These are phyloP conservation scores for Norana najaformis DNA, from an alignment of 2,888 invertebrate genomes.

Conservation along the genomic window DNA sequence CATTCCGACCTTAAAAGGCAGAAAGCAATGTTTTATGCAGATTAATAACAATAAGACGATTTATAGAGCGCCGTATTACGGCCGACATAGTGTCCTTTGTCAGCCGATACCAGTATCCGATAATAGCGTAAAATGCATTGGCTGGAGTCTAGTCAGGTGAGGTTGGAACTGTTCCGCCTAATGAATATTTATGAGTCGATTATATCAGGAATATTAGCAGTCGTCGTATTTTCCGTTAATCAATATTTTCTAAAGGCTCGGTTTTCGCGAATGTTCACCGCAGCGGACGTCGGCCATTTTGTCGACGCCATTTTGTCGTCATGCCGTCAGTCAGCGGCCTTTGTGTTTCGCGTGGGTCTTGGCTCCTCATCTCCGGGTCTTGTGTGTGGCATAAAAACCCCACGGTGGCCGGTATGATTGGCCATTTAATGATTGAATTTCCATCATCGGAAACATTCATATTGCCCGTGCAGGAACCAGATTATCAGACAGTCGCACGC, in stretches of 20 bases:
- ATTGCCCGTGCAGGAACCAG: conserved; percentile 13
- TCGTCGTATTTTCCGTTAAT: neutral
- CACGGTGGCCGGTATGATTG: neutral
- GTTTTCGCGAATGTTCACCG: neutral
- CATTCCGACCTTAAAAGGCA: too few relatives aligned
- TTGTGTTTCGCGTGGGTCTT: neutral
- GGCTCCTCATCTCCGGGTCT: neutral
- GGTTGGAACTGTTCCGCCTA: neutral
- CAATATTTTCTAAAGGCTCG: neutral
- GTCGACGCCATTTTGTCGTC: neutral
- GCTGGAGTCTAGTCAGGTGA: neutral
- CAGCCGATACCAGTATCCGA: too few relatives aligned
- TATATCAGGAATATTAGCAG: neutral
- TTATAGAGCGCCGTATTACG: too few relatives aligned
- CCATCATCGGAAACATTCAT: conserved; percentile 13
- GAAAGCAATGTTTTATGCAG: too few relatives aligned
- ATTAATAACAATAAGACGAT: too few relatives aligned
- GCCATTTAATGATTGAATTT: conserved; percentile 3
- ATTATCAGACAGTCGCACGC: conserved; percentile 10
- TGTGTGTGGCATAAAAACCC: conserved; percentile 13
- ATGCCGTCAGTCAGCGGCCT: neutral
- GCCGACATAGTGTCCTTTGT: too few relatives aligned
- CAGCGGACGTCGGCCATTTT: neutral
- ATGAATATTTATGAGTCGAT: neutral
- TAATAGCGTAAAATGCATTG: too few relatives aligned